Conservation (phyloP, 1,140 invertebrate species). For the Augochlora pura region DNA sequence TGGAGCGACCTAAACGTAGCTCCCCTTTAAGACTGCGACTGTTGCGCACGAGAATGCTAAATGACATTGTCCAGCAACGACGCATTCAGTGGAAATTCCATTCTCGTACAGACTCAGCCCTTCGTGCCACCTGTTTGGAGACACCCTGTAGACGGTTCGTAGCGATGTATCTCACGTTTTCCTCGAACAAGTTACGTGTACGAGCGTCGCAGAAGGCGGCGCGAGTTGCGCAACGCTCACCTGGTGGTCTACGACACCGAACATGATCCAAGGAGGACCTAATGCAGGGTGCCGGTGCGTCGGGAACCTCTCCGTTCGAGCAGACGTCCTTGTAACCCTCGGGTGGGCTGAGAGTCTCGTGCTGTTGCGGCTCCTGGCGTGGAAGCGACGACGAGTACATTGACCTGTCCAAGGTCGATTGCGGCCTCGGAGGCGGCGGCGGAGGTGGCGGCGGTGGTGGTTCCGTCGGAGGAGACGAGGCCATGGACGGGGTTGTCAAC, state of each 20-base stretch:
- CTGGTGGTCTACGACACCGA: slow-evolving; percentile 64
- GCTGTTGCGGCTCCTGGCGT: slow-evolving; percentile 78
- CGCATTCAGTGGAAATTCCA: too few species aligned
- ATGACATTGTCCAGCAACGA: too few species aligned
- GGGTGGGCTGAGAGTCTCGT: slow-evolving; percentile 91
- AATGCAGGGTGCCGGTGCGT: slow-evolving; percentile 50
- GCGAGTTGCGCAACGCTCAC: slow-evolving; percentile 57
- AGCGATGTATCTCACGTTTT: too few species aligned
- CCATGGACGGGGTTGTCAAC: background rate
- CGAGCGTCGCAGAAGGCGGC: background rate
- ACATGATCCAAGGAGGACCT: slow-evolving; percentile 71
- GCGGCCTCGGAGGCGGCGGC: slow-evolving; percentile 21
- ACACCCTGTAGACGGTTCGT: too few species aligned
- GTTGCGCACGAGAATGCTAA: too few species aligned
- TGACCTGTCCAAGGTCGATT: slow-evolving; percentile 8
- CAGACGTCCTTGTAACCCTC: slow-evolving; percentile 91
- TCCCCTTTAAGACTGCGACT: too few species aligned
- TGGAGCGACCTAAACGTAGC: too few species aligned
- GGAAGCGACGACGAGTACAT: slow-evolving; percentile 22
- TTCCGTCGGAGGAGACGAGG: background rate
- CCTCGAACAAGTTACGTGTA: background rate
- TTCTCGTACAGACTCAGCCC: too few species aligned
- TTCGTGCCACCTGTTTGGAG: too few species aligned
- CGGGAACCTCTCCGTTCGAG: slow-evolving; percentile 62
- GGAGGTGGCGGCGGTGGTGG: slow-evolving; percentile 21